Conservation (phyloP, 2,888 invertebrate species). For the Cerceris rybyensis region DNA sequence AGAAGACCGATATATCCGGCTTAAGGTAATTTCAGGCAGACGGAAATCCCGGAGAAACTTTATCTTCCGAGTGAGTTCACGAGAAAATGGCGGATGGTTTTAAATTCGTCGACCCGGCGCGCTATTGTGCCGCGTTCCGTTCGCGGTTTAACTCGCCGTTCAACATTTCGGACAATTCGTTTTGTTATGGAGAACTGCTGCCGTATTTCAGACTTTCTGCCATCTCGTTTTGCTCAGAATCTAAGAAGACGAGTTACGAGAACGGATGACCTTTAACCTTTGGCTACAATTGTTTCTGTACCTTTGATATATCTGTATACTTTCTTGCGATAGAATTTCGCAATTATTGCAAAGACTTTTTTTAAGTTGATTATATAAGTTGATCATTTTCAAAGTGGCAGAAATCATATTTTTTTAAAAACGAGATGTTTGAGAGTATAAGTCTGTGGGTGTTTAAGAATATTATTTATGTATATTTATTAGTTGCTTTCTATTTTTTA, state of each 20-base stretch:
- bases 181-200: slow-evolving; percentile 4
- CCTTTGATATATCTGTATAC: too few species aligned
- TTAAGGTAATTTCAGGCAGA: slow-evolving; percentile 28
- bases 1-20: slow-evolving; percentile 12
- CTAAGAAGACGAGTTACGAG: not conserved
- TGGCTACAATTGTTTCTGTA: too few species aligned
- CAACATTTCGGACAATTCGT: slow-evolving; percentile 26
- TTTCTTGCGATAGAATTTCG: too few species aligned
- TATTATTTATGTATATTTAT: too few species aligned
- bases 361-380: too few species aligned
- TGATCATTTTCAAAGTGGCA: too few species aligned
- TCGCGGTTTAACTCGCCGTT: slow-evolving; percentile 16
- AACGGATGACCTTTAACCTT: too few species aligned
- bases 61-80: slow-evolving; percentile 24
- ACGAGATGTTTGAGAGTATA: too few species aligned
- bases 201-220: not conserved
- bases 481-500: too few species aligned
- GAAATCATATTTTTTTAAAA: too few species aligned
- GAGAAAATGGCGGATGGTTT: slow-evolving; percentile 18
- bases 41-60: not conserved
- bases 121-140: slow-evolving; percentile 5
- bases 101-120: slow-evolving; percentile 17
- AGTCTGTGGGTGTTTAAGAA: too few species aligned
- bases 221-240: not conserved
- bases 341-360: too few species aligned